These are phyloP conservation scores for Entomobrya proxima DNA, from an alignment of 2,888 invertebrate genomes.

Conservation along the genomic window DNA sequence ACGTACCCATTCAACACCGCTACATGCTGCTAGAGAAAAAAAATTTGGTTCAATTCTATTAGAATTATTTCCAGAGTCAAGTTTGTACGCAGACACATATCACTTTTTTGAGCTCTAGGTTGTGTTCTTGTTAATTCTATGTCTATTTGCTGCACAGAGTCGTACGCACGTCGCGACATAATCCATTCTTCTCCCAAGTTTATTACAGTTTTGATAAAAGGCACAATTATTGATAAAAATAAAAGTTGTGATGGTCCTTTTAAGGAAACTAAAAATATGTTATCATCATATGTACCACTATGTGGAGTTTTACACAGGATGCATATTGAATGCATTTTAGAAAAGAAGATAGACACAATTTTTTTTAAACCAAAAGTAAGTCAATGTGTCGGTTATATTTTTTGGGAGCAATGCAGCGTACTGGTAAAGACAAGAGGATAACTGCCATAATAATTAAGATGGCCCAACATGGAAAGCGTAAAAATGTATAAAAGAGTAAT, in stretches of 20 bases:
- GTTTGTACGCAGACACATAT: neutral
- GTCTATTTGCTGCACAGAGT: neutral
- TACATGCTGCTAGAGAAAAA: no score
- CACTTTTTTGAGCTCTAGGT: no score
- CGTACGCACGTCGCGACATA: slow-evolving; percentile 52
- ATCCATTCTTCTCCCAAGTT: slow-evolving; percentile 28
- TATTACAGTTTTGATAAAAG: slow-evolving; percentile 51
- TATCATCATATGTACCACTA: neutral
- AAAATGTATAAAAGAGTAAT: neutral
- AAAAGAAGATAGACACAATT: neutral
- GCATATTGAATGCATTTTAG: neutral
- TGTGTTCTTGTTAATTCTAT: neutral
- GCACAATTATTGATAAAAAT: slow-evolving; percentile 62
- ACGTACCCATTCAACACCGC: no score
- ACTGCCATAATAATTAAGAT: slow-evolving; percentile 15
- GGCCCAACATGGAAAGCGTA: neutral
- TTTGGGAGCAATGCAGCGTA: neutral
- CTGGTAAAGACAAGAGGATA: neutral
- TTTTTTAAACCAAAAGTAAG: slow-evolving; percentile 39
- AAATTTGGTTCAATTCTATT: no score
- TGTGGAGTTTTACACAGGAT: slow-evolving; percentile 11
- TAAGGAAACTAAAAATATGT: slow-evolving; percentile 48
- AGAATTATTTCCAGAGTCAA: neutral
- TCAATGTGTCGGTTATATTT: slow-evolving; percentile 38
- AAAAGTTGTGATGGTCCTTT: slow-evolving; percentile 35